Evolutionary conservation across 2,888 invertebrate genomes (phyloP).

Genomic region (Agrilus mali): DNA sequence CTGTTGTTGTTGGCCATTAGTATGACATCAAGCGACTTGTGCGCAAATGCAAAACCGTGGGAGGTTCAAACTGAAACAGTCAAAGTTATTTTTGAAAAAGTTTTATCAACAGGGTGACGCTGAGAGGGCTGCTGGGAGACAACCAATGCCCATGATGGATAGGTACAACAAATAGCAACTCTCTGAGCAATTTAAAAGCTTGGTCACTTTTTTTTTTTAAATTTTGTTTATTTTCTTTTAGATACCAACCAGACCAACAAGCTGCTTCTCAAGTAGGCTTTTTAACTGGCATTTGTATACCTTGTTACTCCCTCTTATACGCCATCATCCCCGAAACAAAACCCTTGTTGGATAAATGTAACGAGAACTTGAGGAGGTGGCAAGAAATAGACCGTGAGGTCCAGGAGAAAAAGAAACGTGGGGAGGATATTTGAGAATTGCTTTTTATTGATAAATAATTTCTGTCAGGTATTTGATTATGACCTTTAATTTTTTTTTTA

Average conservation of each 20-base stretch:
- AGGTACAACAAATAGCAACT: neutral
- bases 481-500: no score
- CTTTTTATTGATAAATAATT: no score
- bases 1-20: constrained; percentile 59
- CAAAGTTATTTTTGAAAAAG: constrained; percentile 65
- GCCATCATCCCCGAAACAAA: constrained; percentile 57
- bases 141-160: constrained; percentile 61
- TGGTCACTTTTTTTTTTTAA: no score
- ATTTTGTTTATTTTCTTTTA: no score
- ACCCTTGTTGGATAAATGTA: constrained; percentile 55
- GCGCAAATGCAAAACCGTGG: constrained; percentile 79
- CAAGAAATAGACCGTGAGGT: constrained; percentile 31
- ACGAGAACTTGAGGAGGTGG: constrained; percentile 49
- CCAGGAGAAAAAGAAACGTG: constrained; percentile 10
- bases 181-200: no score
- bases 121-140: constrained; percentile 41
- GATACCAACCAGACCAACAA: constrained; percentile 58
- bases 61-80: constrained; percentile 68
- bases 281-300: constrained; percentile 65
- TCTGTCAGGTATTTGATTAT: no score
- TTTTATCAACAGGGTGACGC: constrained; percentile 58
- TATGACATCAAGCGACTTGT: constrained; percentile 76
- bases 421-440: no score
- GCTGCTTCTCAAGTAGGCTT: constrained; percentile 74
- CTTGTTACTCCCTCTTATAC: constrained; percentile 60